These are phyloP conservation scores for Parazoanthus swiftii DNA, from an alignment of 92 coral and sea anemone genomes.

Conservation along the genomic window DNA sequence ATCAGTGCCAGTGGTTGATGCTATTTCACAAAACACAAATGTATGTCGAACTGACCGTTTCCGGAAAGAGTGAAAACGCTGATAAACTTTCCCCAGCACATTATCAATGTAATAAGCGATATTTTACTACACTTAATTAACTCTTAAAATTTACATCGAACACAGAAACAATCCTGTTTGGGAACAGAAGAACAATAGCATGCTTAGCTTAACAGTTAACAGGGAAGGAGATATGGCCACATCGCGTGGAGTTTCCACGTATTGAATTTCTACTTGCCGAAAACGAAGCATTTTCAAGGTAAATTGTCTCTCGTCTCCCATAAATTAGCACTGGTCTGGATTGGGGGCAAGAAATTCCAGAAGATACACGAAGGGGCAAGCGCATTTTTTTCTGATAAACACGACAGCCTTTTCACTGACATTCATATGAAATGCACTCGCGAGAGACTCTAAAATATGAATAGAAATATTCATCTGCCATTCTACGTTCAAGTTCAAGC, in stretches of 20 bases:
- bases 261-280: neutral
- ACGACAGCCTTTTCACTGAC: neutral
- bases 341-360: conserved; percentile 14
- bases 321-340: neutral
- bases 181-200: neutral
- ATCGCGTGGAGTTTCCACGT: neutral
- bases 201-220: neutral
- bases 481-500: neutral
- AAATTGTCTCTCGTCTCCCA: neutral
- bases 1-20: neutral
- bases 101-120: neutral
- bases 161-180: neutral
- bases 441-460: neutral
- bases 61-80: conserved; percentile 6
- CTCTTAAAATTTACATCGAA: neutral
- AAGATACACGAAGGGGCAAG: neutral
- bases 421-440: neutral
- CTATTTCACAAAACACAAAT: neutral
- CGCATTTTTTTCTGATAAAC: neutral
- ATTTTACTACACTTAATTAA: neutral
- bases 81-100: neutral
- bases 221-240: neutral
- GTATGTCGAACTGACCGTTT: neutral
- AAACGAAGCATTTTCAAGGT: neutral
- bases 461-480: neutral